Evolutionary conservation across 2,888 invertebrate species (phyloP), one percentile per base, ranked within the genome.

Genomic region (Crematogaster levior): DNA sequence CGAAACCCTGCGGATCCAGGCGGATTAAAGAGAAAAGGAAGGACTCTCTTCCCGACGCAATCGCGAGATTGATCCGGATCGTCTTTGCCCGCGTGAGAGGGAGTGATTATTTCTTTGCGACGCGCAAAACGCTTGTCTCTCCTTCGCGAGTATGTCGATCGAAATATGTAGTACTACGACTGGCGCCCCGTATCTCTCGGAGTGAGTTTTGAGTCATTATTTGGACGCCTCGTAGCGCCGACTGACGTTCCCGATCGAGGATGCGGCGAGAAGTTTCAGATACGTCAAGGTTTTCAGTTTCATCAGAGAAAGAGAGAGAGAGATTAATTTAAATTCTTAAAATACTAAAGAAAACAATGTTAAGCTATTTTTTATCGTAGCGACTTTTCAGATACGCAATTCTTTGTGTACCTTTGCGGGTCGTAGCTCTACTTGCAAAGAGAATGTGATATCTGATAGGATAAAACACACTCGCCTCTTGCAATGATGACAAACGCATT

Each of bases 81-180:
- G 72, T 15, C 1, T 10, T 24, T 34, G 48, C 9, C 18, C 60
- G 61, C 48, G 30, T 34, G 24, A 3, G 43, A 56, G 24, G n/a
- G 58, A 27, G 58, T 66, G 74, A 74, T 82, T 82, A 82, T 74
- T 66, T 82, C 34, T 51, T 63, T 61, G 51, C 48, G 37, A 15
- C 65, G 79, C 79, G 63, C 68, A n/a, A 65, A 66, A 77, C 66
- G 66, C 66, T 66, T 66, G 77, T 77, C 56, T 74, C 61, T 30
- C 5, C 48, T 15, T 24, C 53, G 51, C 24, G 75, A 18, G 10
- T 37, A 66, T 30, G 53, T 12, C 79, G 51, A 15, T 40, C 51
- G 74, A 68, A 43, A 79, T 70, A 60, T 34, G 58, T 60, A 70
- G 70, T 79, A 56, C 66, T 63, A 74, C 37, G 51, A 75, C 65